Conservation (phyloP, 2,888 invertebrate genomes). For the Drosophila recens region DNA sequence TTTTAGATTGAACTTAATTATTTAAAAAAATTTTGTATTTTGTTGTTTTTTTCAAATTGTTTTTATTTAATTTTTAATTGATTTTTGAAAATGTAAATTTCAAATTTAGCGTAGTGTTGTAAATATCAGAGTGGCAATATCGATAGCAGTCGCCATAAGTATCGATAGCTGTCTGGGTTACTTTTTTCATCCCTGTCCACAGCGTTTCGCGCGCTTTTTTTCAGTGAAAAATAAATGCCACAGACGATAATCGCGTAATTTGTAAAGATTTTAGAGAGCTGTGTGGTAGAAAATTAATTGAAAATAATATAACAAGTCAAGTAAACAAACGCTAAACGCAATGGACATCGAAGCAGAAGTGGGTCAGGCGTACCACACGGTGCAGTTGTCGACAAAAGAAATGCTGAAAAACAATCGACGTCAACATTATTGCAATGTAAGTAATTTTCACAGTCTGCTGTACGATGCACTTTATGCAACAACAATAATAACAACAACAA, state of each 20-base stretch:
- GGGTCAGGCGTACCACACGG: slow-evolving; percentile 81
- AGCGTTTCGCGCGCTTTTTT: slow-evolving; percentile 68
- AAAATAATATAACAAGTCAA: slow-evolving; percentile 3
- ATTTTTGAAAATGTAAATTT: too few species aligned
- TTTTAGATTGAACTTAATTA: too few species aligned
- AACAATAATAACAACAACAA: slow-evolving; percentile 6
- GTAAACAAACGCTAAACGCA: neutral
- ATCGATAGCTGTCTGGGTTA: slow-evolving; percentile 21
- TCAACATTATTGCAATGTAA: slow-evolving; percentile 84
- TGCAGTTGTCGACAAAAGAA: slow-evolving; percentile 84
- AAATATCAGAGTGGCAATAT: neutral
- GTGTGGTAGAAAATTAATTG: neutral
- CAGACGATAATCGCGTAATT: slow-evolving; percentile 10
- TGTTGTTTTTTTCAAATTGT: too few species aligned
- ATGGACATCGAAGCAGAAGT: slow-evolving; percentile 79
- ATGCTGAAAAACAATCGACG: slow-evolving; percentile 82
- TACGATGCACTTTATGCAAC: slow-evolving; percentile 25
- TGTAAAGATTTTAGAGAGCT: slow-evolving; percentile 14
- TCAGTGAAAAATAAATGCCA: slow-evolving; percentile 31
- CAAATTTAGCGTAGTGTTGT: slow-evolving; percentile 14
- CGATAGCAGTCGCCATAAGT: slow-evolving; percentile 20
- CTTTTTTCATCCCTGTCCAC: slow-evolving; percentile 24
- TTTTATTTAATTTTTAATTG: too few species aligned
- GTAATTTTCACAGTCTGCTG: slow-evolving; percentile 46
- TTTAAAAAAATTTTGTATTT: too few species aligned